A percentile compares a stretch with the other conserved stretches of the same genome.
These are phyloP conservation scores for Nymphalis polychloros DNA, from an alignment of 2,888 invertebrate genomes.

Conservation along the genomic window DNA sequence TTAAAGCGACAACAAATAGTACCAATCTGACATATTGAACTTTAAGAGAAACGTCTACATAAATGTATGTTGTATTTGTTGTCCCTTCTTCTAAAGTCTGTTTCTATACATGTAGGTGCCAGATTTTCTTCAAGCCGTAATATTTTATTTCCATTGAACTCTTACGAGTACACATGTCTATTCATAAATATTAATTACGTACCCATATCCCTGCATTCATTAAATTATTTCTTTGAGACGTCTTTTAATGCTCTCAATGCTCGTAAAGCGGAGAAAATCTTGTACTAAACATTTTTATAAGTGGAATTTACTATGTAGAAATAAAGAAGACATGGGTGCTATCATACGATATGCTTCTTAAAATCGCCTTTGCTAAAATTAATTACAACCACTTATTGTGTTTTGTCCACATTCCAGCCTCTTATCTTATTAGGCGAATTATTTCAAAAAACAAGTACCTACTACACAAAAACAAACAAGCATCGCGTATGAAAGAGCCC, in stretches of 20 bases:
- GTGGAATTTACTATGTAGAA: constrained; percentile 32
- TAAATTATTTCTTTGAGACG: constrained; percentile 37
- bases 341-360: constrained; percentile 40
- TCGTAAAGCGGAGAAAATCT: constrained; percentile 41
- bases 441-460: constrained; percentile 23
- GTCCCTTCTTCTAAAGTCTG: constrained; percentile 26
- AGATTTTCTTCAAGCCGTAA: constrained; percentile 29
- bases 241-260: constrained; percentile 32
- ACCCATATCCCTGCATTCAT: constrained; percentile 37
- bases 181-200: constrained; percentile 43
- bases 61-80: constrained; percentile 21
- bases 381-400: constrained; percentile 24
- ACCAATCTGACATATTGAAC: background rate
- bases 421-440: constrained; percentile 11
- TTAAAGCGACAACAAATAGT: constrained; percentile 27
- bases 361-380: constrained; percentile 1
- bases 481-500: constrained; percentile 40
- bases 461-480: constrained; percentile 25
- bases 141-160: constrained; percentile 26
- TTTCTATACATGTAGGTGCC: constrained; percentile 22
- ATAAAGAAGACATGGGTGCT: constrained; percentile 34
- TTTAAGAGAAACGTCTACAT: background rate
- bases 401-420: constrained; percentile 22
- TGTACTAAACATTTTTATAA: constrained; percentile 40
- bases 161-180: constrained; percentile 32